Evolutionary conservation across 2,888 invertebrate species (phyloP), one percentile per base, ranked within the genome.

Genomic region (Cataglyphis altisquamis): DNA sequence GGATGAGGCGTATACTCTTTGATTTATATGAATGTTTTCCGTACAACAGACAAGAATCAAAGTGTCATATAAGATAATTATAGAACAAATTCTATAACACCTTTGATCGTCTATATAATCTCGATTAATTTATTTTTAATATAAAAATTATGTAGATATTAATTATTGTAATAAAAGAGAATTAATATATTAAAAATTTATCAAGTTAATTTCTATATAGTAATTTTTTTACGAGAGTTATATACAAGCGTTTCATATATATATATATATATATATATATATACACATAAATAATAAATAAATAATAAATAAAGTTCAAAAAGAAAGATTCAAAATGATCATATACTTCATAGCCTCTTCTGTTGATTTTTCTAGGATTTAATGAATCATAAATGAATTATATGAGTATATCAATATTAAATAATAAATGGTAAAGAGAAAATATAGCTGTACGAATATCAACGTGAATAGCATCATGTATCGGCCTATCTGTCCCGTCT

Each of bases 401-500:
- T 18, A 21, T 21, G 66, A 75, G 1, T 12, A 3, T 41, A 32
- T 29, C 32, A 32, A 57, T 60, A 25, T 68, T 18, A 29, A 48
- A 45, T 25, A 70, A 36, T 60, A 70, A 48, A 68, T n/a, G 41
- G 0, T 15, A 41, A 68, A 64, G 57, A 66, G 70, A 80, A 36
- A 36, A 80, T 80, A 70, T 80, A 68, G 78, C 78, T 80, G 60
- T 80, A 80, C 68, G 78, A 68, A 70, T 62, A 80, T 60, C 48
- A 80, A 77, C 70, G 68, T 48, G 45, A 70, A 60, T 48, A 80
- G 78, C 60, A 70, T 80, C 78, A 18, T 70, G 45, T 70, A 80
- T 84, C 86, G 83, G 86, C 91, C 90, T 90, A 91, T 92, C 90
- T 89, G 86, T 87, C 87, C 84, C 84, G 86, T 86, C 88, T 88